Base-by-base conservation (phyloP, 2,113 vertebrate genomes). In the Phaethornis superciliosus region DNA sequence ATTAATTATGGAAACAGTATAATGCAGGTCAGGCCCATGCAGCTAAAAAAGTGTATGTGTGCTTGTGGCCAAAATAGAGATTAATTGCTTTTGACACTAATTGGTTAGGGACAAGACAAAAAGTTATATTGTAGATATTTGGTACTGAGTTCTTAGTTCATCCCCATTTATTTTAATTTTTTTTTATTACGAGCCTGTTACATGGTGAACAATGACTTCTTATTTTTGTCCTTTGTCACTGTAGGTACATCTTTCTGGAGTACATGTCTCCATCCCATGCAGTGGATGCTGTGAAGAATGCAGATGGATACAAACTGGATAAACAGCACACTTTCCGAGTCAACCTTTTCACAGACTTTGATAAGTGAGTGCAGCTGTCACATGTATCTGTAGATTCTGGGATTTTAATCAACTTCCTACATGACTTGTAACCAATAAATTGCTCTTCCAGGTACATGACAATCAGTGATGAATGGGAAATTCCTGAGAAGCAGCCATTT, bases 281-380 rank as follows among this genome's bases (percentile, higher is more conserved):
- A 1, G 95, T 98, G 18, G 99, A 99, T 81, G 99, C 99, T 0
- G 99, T 99, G 63, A 99, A 99, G 95, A 99, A 98, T 0, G 99
- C 99, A 15, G 99, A 99, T 63, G 99, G 99, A n/a, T 99, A 99
- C 97, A 99, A 99, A 88, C 97, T 99, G 15, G 99, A 99, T 95
- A 99, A 99, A 67, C 99, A 99, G 60, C 99, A 99, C 88, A 99
- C 99, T 1, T 99, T 99, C 95, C 97, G 99, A 79, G 99, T 99
- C 91, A 99, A 99, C 91, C 98, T 99, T 86, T 99, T 99, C 94
- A 99, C 99, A 2, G 99, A 99, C 68, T 99, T 99, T 84, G 99
- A 99, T 95, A 99, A 99, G 99, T 99, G 95, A 97, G 99, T 97
- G 51, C 52, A 37, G 27, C 10, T 47, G 0, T 28, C 0, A 0